Evolutionary conservation across 2,888 invertebrate species (phyloP).

Genomic region (Drosophila pseudotakahashii): DNA sequence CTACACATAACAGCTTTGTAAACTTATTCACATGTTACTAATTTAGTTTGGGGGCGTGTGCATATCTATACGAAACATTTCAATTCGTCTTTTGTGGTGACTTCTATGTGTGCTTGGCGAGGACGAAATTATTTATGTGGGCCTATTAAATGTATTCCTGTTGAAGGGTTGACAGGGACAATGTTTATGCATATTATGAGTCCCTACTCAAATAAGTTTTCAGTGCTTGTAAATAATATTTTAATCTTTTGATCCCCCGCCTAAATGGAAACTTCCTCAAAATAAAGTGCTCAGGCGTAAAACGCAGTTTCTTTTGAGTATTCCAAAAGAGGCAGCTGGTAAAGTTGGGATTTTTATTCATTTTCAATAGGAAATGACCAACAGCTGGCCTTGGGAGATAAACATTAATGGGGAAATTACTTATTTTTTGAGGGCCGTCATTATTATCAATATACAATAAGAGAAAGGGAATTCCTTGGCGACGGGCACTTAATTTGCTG

Average conservation of each 20-base stretch:
- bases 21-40: slow-evolving; percentile 73
- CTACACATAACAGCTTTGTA: slow-evolving; percentile 37
- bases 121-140: slow-evolving; percentile 26
- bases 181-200: not conserved
- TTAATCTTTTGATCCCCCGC: not conserved
- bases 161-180: slow-evolving; percentile 10
- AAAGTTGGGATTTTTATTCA: slow-evolving; percentile 13
- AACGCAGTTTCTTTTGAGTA: not conserved
- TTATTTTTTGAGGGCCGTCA: slow-evolving; percentile 48
- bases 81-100: slow-evolving; percentile 36
- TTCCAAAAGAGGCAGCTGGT: not conserved
- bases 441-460: slow-evolving; percentile 70
- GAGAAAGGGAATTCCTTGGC: slow-evolving; percentile 51
- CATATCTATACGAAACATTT: slow-evolving; percentile 29
- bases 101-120: slow-evolving; percentile 1
- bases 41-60: slow-evolving; percentile 49
- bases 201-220: not conserved
- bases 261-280: not conserved
- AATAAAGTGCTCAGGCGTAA: not conserved
- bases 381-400: slow-evolving; percentile 68
- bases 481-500: slow-evolving; percentile 68
- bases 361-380: slow-evolving; percentile 28
- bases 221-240: not conserved
- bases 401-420: slow-evolving; percentile 66
- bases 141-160: slow-evolving; percentile 16